Percentiles rank a stretch among this genome's conserved stretches.
Conservation (phyloP, 2,888 invertebrate genomes). For the Coleophora deauratella region DNA sequence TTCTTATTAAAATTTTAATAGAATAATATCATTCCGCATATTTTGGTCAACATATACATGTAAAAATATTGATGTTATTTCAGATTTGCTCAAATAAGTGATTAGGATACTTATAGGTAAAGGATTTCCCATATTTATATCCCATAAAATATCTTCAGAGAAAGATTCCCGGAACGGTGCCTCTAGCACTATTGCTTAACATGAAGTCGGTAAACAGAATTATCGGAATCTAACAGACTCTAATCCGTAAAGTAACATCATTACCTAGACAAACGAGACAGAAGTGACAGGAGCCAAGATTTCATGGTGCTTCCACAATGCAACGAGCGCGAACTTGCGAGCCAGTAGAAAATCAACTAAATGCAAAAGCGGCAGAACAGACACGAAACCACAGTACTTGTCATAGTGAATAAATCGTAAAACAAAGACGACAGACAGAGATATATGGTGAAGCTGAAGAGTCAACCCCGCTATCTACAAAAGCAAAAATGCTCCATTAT, state of each 20-base stretch:
- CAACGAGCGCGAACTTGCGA: conserved; percentile 28
- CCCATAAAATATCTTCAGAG: too few relatives aligned
- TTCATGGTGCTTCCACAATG: conserved; percentile 25
- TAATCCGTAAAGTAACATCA: conserved; percentile 26
- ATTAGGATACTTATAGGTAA: too few relatives aligned
- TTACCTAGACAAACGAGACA: conserved; percentile 24
- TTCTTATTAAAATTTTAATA: too few relatives aligned
- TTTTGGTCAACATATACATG: too few relatives aligned
- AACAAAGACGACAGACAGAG: conserved; percentile 47
- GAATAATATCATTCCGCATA: too few relatives aligned
- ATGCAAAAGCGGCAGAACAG: conserved; percentile 31
- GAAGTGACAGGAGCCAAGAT: conserved; percentile 36
- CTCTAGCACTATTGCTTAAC: too few relatives aligned
- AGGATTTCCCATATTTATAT: too few relatives aligned
- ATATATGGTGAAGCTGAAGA: conserved; percentile 37
- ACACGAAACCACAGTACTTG: conserved; percentile 45
- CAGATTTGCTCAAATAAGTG: too few relatives aligned
- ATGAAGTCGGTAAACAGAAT: too few relatives aligned
- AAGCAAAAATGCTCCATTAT: conserved; percentile 42
- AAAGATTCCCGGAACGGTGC: too few relatives aligned
- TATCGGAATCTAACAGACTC: conserved; percentile 23
- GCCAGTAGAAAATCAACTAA: conserved; percentile 29
- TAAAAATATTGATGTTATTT: too few relatives aligned
- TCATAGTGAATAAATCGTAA: conserved; percentile 55
- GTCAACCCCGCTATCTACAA: conserved; percentile 30